Evolutionary conservation across 2,888 invertebrate genomes (phyloP), one percentile per base, ranked within the genome.

Genomic region (Tromatobia lineatoria): DNA sequence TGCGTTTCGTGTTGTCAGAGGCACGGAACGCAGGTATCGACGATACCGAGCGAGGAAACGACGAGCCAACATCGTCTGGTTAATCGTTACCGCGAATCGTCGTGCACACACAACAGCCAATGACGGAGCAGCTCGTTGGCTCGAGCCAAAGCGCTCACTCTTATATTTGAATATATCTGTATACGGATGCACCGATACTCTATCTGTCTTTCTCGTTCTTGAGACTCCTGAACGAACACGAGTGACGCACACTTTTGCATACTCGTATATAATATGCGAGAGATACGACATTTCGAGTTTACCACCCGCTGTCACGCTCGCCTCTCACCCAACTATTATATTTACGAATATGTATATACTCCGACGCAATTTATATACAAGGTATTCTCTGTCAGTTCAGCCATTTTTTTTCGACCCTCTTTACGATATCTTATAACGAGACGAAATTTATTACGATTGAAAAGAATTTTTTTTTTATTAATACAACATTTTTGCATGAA

Each of bases 301-400:
- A 82, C 87, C 87, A 85, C 87, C 87, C 83, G 87, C 86, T 86
- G 87, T 83, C 83, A 61, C 64, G 82, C 64, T 79, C 81, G 70
- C 42, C 42, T 70, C 61, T 57, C 54, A 13, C 45, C 50, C 57
- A 57, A 64, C 77, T 78, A 74, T 74, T 74, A 47, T 54, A 67
- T 57, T 61, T 42, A 54, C 73, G 45, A 69, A 42, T 34, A 38
- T 20, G 45, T 74, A 42, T 34, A 38, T 20, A 29, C 70, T 74
- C 69, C 77, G 52, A 79, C 75, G 75, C 75, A 78, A 82, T 81
- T 81, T 76, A 76, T 81, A 71, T 47, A 73, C 73, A 75, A 38
- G 10, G 38, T 10, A 38, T 38, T 38, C 38, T 38, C 10, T 38
- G 10, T 38, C 10, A 38, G 34, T 34, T 34, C 8, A 38, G 8